A percentile compares a stretch with the other conserved stretches of the same genome.
These are phyloP conservation scores for Andrena hattorfiana DNA, from an alignment of 2,888 invertebrate species.

Conservation along the genomic window DNA sequence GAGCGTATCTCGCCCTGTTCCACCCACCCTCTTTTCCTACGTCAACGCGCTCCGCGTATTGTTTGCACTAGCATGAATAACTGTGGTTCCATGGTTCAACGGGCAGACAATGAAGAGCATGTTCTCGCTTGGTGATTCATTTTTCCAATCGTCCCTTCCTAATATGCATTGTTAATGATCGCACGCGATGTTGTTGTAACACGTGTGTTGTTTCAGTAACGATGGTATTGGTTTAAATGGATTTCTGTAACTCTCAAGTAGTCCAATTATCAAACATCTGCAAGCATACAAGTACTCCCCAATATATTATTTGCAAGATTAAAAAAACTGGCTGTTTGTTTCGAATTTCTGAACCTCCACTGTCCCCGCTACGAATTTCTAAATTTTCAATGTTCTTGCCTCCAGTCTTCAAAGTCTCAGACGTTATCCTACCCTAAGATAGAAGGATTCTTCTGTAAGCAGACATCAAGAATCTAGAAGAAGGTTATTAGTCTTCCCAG, in stretches of 20 bases:
- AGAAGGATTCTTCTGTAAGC: too few relatives aligned
- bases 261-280: neutral
- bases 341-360: neutral
- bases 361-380: neutral
- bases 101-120: constrained; percentile 50
- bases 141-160: constrained; percentile 26
- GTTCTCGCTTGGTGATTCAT: constrained; percentile 28
- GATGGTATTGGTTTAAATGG: neutral
- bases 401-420: neutral
- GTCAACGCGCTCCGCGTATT: constrained; percentile 52
- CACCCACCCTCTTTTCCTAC: constrained; percentile 67
- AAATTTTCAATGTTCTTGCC: too few relatives aligned
- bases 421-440: neutral
- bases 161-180: constrained; percentile 28
- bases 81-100: constrained; percentile 41
- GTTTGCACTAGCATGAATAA: constrained; percentile 54
- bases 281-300: neutral
- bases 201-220: neutral
- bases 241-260: neutral
- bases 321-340: neutral
- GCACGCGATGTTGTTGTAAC: neutral
- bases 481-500: neutral
- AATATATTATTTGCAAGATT: neutral
- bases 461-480: too few relatives aligned
- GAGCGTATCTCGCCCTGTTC: constrained; percentile 66